A percentile compares a stretch with the other conserved stretches of the same genome.
Evolutionary conservation across 2,888 invertebrate species (phyloP).

Genomic region (Iselma pallidipennis): DNA sequence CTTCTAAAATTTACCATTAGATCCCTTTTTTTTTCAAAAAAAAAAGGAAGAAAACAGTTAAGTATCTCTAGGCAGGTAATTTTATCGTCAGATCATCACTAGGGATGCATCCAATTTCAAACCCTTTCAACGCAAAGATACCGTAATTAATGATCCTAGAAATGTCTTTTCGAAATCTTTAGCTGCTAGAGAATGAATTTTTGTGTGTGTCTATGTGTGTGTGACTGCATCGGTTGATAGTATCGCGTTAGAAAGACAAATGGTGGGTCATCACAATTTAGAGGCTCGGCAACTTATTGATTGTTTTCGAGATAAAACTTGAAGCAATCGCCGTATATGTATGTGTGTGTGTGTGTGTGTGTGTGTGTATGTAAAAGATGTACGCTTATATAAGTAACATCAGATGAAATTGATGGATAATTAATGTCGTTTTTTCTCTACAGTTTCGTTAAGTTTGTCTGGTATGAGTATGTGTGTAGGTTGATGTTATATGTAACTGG

Average conservation of each 20-base stretch:
- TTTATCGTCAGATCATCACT: constrained; percentile 32
- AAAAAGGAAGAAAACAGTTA: background rate
- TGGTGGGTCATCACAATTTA: constrained; percentile 46
- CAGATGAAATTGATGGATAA: constrained; percentile 40
- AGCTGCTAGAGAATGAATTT: constrained; percentile 34
- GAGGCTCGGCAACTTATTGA: constrained; percentile 48
- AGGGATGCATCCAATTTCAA: constrained; percentile 15
- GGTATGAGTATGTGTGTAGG: background rate
- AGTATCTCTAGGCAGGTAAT: no score
- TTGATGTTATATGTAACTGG: background rate
- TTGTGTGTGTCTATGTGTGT: constrained; percentile 1
- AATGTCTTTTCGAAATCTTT: constrained; percentile 36
- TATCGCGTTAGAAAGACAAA: constrained; percentile 47
- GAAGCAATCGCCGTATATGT: constrained; percentile 22
- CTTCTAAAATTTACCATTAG: background rate
- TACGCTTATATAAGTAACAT: constrained; percentile 6
- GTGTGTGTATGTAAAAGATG: constrained; percentile 13
- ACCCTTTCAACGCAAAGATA: constrained; percentile 41
- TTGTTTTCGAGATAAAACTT: constrained; percentile 42
- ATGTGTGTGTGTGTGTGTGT: constrained; percentile 29
- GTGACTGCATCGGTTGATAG: constrained; percentile 5
- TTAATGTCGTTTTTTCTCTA: constrained; percentile 34
- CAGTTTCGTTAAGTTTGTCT: constrained; percentile 28
- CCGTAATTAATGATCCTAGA: constrained; percentile 42
- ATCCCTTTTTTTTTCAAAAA: background rate